Evolutionary conservation across 2,113 vertebrate species (phyloP), one percentile per base, ranked within the genome.

Genomic region (Picathartes gymnocephalus): DNA sequence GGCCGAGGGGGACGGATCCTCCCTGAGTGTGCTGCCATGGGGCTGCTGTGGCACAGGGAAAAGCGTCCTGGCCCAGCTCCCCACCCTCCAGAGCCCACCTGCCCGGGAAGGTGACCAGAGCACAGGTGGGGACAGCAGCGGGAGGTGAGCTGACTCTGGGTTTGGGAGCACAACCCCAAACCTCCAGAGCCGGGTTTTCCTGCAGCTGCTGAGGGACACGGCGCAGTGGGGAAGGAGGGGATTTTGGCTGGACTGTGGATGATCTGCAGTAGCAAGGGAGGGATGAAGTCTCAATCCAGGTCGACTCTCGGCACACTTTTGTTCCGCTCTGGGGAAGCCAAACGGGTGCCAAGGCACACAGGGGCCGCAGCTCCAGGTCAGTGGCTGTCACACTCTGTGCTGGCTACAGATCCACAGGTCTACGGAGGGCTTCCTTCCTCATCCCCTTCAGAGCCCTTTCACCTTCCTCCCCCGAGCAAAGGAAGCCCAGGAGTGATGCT

Each of bases 21-120:
- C 15, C 22, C 50, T 0, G 1, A 21, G 1, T 3, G 0, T 0
- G 2, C 17, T 5, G 28, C 4, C 2, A 6, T 0, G 6, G 65
- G 39, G n/a, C 18, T 11, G 37, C 9, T 13, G 21, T 13, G 10
- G 9, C 7, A 3, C 1, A 2, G 58, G 30, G n/a, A 37, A 6
- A 28, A 42, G 20, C 5, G 2, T 35, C 69, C 65, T 14, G 3
- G n/a, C 39, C 39, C 39, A 11, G 39, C 39, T 39, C 39, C 39
- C 39, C 39, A 39, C 39, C 39, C 39, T 39, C 39, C 56, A 4
- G 37, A 18, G 68, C 24, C 23, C 31, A 53, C 30, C 47, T 21
- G 31, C 30, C 58, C 1, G 2, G 13, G 27, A 27, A 21, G 18
- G 11, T 19, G 48, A 27, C 18, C n/a, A 2, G 19, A 7, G n/a